Percentiles rank a stretch among this genome's conserved stretches.
Evolutionary conservation across 1,140 invertebrate species (phyloP).

Genomic region (Drosophila arawakana): DNA sequence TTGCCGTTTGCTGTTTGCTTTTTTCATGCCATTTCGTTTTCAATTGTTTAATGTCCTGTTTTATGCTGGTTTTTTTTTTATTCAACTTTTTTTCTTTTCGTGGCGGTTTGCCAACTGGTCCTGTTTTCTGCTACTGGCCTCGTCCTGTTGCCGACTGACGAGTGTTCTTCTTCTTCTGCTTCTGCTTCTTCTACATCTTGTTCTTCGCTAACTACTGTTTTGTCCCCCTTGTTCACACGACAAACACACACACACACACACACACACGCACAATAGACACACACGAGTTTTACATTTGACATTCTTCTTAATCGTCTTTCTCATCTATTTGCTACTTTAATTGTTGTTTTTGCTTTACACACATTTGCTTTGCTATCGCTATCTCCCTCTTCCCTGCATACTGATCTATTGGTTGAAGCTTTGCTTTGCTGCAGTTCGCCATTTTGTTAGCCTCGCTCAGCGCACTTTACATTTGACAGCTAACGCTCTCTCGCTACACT

Average conservation of each 20-base stretch:
- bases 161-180: not conserved
- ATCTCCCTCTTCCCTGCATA: not conserved
- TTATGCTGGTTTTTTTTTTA: conserved; percentile 10
- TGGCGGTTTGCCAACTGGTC: conserved; percentile 32
- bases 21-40: conserved; percentile 42
- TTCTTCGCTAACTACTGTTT: conserved; percentile 5
- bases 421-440: not conserved
- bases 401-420: not conserved
- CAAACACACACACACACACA: conserved; percentile 13
- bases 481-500: not conserved
- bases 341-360: conserved; percentile 2
- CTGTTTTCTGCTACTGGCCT: conserved; percentile 10
- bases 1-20: conserved; percentile 25
- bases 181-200: not conserved
- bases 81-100: not conserved
- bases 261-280: conserved; percentile 38
- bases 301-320: not conserved
- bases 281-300: not conserved
- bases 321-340: not conserved
- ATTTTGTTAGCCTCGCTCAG: not conserved
- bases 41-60: conserved; percentile 75
- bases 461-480: not conserved
- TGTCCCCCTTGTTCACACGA: conserved; percentile 25
- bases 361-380: not conserved
- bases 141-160: conserved; percentile 1